Evolutionary conservation across 2,113 vertebrate genomes (phyloP).

Genomic region (Meles meles): DNA sequence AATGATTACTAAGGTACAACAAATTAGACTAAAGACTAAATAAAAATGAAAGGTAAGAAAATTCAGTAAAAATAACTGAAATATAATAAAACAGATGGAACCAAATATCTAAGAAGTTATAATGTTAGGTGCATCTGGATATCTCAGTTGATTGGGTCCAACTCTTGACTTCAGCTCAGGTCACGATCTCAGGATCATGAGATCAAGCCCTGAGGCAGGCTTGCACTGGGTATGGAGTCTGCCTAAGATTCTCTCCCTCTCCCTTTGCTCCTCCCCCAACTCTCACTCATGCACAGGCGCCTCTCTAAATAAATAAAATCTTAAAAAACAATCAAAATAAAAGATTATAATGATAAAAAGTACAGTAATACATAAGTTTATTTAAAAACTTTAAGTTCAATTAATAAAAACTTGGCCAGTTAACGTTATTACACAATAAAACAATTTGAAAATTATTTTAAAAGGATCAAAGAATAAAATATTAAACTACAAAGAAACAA

Average conservation of each 20-base stretch:
- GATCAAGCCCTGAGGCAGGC: not conserved
- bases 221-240: not conserved
- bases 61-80: not conserved
- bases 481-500: not conserved
- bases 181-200: not conserved
- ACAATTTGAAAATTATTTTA: not conserved
- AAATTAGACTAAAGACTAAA: not conserved
- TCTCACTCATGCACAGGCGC: rapidly evolving
- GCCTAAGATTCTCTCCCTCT: not conserved
- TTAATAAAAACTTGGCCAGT: not conserved
- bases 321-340: not conserved
- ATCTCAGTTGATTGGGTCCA: not conserved
- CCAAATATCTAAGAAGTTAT: not conserved
- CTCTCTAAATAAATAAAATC: not conserved
- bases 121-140: not conserved
- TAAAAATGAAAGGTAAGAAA: not conserved
- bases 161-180: not conserved
- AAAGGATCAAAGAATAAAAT: not conserved
- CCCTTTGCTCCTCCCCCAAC: not conserved
- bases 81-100: not conserved
- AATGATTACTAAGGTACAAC: not conserved
- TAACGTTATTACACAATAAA: not conserved
- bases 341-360: not conserved
- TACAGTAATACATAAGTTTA: not conserved
- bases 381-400: not conserved